These are phyloP conservation scores for Scelioninae gen. 2 DNA, from an alignment of 2,888 invertebrate species.

Conservation along the genomic window DNA sequence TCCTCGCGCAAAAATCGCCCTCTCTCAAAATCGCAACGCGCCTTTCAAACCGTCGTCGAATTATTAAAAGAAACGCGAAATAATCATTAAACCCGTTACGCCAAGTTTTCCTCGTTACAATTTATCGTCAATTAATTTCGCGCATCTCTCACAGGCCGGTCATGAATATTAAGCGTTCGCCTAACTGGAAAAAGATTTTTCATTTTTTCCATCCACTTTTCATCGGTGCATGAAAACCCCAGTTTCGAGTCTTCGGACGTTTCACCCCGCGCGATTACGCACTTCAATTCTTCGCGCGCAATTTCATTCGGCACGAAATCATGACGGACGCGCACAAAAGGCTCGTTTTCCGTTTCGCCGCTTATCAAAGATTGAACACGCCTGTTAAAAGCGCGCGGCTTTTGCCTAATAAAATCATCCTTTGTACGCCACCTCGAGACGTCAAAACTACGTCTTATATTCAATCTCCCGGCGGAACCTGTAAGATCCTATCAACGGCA, in stretches of 20 bases:
- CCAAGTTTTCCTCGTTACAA: background rate
- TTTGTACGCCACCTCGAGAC: background rate
- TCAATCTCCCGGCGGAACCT: too few relatives aligned
- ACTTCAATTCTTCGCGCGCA: background rate
- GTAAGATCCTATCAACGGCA: too few relatives aligned
- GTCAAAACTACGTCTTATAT: background rate
- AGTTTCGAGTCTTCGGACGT: background rate
- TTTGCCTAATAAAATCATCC: slow-evolving; percentile 9
- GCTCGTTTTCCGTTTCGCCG: background rate
- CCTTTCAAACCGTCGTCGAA: too few relatives aligned
- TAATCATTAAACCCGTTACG: background rate
- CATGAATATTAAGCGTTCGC: background rate
- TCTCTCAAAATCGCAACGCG: too few relatives aligned
- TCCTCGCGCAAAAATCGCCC: too few relatives aligned
- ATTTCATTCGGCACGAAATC: background rate
- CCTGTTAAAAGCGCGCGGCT: background rate
- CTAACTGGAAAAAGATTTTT: slow-evolving; percentile 7
- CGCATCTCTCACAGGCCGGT: background rate
- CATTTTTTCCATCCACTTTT: slow-evolving; percentile 3
- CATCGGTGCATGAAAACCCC: background rate
- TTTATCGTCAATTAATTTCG: background rate
- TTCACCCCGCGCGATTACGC: background rate
- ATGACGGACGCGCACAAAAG: background rate
- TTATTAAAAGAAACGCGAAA: too few relatives aligned
- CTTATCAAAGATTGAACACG: background rate